These are phyloP conservation scores for Acanthis flammea DNA, from an alignment of 2,797 vertebrate species.

Conservation along the genomic window DNA sequence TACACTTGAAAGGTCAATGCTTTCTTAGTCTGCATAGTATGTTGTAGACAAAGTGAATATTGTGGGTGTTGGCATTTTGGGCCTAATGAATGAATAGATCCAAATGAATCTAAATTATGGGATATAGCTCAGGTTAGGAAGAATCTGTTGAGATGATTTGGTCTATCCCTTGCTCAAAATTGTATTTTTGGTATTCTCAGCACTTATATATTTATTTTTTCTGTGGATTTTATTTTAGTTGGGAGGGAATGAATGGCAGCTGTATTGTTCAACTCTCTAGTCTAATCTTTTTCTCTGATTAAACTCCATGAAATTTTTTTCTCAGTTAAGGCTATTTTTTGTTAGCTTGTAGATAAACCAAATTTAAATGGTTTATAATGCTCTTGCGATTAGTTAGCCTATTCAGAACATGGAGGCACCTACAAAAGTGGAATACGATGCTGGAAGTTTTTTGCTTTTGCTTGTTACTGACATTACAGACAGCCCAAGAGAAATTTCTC, in stretches of 20 bases:
- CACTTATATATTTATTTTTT: background rate
- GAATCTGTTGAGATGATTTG: background rate
- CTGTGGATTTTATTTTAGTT: background rate
- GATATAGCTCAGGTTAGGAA: background rate
- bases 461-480: background rate
- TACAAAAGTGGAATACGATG: background rate
- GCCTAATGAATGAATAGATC: background rate
- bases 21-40: background rate
- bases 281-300: background rate
- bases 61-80: background rate
- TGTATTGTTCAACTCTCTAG: background rate
- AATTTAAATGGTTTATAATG: background rate
- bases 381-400: background rate
- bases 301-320: background rate
- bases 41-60: background rate
- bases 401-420: background rate
- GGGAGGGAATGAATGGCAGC: background rate
- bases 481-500: background rate
- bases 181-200: background rate
- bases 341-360: background rate
- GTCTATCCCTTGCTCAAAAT: background rate
- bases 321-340: background rate
- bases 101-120: background rate
- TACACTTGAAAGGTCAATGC: background rate
- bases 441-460: background rate